These are phyloP conservation scores for Lates calcarifer DNA, from an alignment of 2,113 vertebrate species.

Conservation along the genomic window DNA sequence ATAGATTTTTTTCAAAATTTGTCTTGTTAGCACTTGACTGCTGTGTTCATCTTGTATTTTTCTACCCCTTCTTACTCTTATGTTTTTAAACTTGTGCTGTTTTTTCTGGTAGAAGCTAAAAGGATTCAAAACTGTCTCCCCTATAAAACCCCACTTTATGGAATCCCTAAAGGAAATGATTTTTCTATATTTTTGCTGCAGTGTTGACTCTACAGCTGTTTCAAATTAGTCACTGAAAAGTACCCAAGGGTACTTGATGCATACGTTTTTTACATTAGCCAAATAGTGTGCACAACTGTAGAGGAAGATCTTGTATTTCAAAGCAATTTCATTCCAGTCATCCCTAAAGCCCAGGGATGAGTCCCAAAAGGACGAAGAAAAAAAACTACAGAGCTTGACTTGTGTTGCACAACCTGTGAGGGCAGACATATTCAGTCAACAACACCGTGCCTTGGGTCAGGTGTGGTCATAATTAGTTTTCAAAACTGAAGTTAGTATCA, in stretches of 20 bases:
- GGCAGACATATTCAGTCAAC: slow-evolving; percentile 34
- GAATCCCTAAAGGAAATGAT: slow-evolving; percentile 7
- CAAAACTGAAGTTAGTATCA: slow-evolving; percentile 51
- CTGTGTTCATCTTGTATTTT: not conserved
- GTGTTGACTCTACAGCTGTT: slow-evolving; percentile 29
- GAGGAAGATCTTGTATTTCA: slow-evolving; percentile 36
- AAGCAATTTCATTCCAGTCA: slow-evolving; percentile 29
- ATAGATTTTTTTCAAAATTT: not conserved
- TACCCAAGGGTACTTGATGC: slow-evolving; percentile 4
- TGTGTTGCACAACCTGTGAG: slow-evolving; percentile 17
- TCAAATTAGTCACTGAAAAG: slow-evolving; percentile 29
- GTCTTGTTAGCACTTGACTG: not conserved
- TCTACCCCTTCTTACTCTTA: not conserved
- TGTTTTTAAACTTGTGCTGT: not conserved
- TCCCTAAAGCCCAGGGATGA: not conserved
- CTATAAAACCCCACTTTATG: not conserved
- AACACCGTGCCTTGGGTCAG: slow-evolving; percentile 37
- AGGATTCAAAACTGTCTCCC: not conserved
- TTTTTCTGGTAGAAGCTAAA: not conserved
- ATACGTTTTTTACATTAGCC: not conserved
- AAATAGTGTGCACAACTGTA: slow-evolving; percentile 18
- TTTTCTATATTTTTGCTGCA: not conserved
- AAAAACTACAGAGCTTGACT: slow-evolving; percentile 27
- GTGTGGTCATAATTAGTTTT: slow-evolving; percentile 48
- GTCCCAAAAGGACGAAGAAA: slow-evolving; percentile 33